These are phyloP conservation scores for Parapsyche elsis DNA, from an alignment of 1,140 invertebrate species.

Conservation along the genomic window DNA sequence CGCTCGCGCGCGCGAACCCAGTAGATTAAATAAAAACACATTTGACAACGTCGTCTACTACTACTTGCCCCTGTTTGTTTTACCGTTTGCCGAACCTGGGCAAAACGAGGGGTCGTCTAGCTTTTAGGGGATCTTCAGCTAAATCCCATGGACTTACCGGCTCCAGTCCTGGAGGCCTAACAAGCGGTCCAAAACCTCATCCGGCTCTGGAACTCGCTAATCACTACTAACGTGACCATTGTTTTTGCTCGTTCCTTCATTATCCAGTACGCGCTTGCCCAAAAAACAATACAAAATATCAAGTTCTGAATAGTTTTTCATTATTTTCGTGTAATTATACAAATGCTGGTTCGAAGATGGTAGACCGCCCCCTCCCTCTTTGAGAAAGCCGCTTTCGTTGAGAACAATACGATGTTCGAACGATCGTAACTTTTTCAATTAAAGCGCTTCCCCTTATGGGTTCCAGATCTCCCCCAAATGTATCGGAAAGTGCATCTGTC, in stretches of 20 bases:
- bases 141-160: slow-evolving; percentile 24
- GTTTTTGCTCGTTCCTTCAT: background rate
- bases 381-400: background rate
- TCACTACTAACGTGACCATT: background rate
- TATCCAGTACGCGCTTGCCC: too few relatives aligned
- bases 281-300: too few relatives aligned
- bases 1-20: background rate
- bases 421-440: slow-evolving; percentile 35
- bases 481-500: slow-evolving; percentile 28
- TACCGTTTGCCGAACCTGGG: slow-evolving; percentile 23
- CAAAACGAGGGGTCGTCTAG: background rate
- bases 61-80: slow-evolving; percentile 14
- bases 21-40: slow-evolving; percentile 49
- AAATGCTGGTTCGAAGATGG: background rate
- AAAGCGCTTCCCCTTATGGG: slow-evolving; percentile 18
- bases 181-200: slow-evolving; percentile 4
- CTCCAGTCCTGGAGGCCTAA: background rate
- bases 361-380: background rate
- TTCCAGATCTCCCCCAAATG: background rate
- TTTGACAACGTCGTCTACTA: slow-evolving; percentile 43
- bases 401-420: background rate
- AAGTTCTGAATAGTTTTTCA: too few relatives aligned
- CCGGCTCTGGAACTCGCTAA: background rate
- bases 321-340: background rate
- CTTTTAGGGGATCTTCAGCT: background rate